Evolutionary conservation across 2,113 vertebrate genomes (phyloP), one percentile per base, ranked within the genome.

Genomic region (Thalassarche chlororhynchos): DNA sequence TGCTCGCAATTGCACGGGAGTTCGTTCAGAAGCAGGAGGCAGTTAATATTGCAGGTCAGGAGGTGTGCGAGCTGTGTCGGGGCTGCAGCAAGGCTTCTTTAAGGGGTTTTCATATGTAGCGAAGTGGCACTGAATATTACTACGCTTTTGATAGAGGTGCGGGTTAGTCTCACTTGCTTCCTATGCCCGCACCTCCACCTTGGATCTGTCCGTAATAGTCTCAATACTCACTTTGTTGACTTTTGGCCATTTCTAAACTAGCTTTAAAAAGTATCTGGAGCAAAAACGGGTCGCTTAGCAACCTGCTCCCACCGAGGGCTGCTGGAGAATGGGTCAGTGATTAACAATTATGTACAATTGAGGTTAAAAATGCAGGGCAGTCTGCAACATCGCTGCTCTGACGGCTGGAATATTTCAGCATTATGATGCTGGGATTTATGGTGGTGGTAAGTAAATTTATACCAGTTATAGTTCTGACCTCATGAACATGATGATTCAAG

Each of bases 291-390:
- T 98, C 78, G 57, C 98, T 77, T 97, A 96, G 98, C 97, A 98
- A 98, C 96, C 5, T 2, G 1, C 36, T 94, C 40, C 46, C 3
- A 44, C 91, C 8, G 19, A 40, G 85, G 93, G 71, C 62, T 78
- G 89, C 90, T 26, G 24, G 92, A 65, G 97, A 97, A 95, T 92
- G 96, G 97, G 98, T 98, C 98, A 97, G 97, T 93, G 97, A 94
- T 96, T 86, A 97, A 95, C 96, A 96, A 74, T 97, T 97, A 78
- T 57, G 89, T 70, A 83, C 95, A 94, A 93, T 93, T 8, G 86
- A 91, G 95, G 97, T 97, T 98, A 91, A 97, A 97, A 97, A 97
- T 76, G 97, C 49, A 29, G 78, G 76, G 90, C 90, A 24, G 71
- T 19, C 88, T 62, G 79, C 44, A 9, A 13, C 14, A 6, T 20